Evolutionary conservation across 2,888 invertebrate species (phyloP).

Genomic region (Torymus auratus): DNA sequence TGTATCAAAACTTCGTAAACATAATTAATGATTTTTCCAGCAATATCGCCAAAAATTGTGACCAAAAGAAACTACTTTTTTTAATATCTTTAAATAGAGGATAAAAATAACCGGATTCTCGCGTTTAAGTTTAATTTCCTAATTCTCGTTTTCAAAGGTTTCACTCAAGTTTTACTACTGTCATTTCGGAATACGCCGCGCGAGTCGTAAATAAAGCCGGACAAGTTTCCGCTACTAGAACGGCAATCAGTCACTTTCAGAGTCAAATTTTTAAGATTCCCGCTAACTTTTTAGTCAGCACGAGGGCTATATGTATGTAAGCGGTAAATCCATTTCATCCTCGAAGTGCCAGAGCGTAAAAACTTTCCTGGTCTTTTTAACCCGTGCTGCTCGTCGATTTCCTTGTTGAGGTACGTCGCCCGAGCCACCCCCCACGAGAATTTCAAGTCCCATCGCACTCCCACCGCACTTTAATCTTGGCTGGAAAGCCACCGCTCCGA

Average conservation of each 20-base stretch:
- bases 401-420: constrained; percentile 49
- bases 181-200: too few species aligned
- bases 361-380: constrained; percentile 49
- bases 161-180: too few species aligned
- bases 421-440: constrained; percentile 41
- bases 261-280: constrained; percentile 43
- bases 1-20: too few species aligned
- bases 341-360: constrained; percentile 46
- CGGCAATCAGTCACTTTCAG: constrained; percentile 26
- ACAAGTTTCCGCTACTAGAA: constrained; percentile 19
- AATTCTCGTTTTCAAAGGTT: too few species aligned
- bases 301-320: constrained; percentile 27
- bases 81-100: too few species aligned
- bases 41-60: too few species aligned
- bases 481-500: constrained; percentile 4
- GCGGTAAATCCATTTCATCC: constrained; percentile 55
- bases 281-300: constrained; percentile 36
- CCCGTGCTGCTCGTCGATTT: constrained; percentile 46
- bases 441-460: constrained; percentile 54
- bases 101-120: too few species aligned
- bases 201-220: constrained; percentile 1
- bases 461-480: constrained; percentile 52
- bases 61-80: too few species aligned
- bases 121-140: too few species aligned
- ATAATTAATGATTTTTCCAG: too few species aligned